phyloP scores from a whole-genome alignment of 2,797 vertebrate genomes.

The Helostoma temminkii region DNA sequence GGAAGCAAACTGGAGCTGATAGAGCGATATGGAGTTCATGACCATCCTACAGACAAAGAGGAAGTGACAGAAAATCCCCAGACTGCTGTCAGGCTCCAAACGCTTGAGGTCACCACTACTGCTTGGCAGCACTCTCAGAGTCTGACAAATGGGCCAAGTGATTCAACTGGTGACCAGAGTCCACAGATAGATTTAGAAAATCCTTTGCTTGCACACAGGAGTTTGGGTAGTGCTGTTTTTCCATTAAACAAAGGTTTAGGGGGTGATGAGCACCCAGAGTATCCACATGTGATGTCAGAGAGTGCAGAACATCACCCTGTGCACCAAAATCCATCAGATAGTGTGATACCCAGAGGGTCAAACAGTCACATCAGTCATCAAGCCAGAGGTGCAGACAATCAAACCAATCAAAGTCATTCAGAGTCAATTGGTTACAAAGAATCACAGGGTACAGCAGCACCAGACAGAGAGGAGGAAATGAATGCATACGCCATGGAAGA shows the following conservation, averaged over 20 bases:
- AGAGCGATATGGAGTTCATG: constrained; percentile 71
- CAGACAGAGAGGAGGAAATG: not conserved
- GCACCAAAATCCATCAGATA: constrained; percentile 26
- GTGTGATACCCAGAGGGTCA: constrained; percentile 5
- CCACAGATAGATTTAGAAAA: constrained; percentile 39
- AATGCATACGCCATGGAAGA: constrained; percentile 19
- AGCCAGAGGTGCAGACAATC: constrained; percentile 29
- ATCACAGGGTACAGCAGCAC: not conserved
- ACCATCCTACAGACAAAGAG: constrained; percentile 52
- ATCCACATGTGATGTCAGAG: constrained; percentile 26
- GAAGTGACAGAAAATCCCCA: constrained; percentile 59
- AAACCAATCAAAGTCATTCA: constrained; percentile 36
- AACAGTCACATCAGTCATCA: constrained; percentile 22
- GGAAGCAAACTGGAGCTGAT: constrained; percentile 77
- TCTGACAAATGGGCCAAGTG: constrained; percentile 26
- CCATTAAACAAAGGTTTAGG: constrained; percentile 25
- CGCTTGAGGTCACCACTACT: constrained; percentile 41
- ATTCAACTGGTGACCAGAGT: constrained; percentile 15
- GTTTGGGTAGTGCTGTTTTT: constrained; percentile 37
- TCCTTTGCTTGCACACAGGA: constrained; percentile 32
- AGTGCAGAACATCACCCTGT: constrained; percentile 13
- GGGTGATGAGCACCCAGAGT: constrained; percentile 14
- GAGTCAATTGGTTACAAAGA: constrained; percentile 25
- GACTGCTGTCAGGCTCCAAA: constrained; percentile 44
- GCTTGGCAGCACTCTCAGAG: constrained; percentile 47